These are phyloP conservation scores for Lepus americanus DNA, from an alignment of 2,113 vertebrate genomes.

Conservation along the genomic window DNA sequence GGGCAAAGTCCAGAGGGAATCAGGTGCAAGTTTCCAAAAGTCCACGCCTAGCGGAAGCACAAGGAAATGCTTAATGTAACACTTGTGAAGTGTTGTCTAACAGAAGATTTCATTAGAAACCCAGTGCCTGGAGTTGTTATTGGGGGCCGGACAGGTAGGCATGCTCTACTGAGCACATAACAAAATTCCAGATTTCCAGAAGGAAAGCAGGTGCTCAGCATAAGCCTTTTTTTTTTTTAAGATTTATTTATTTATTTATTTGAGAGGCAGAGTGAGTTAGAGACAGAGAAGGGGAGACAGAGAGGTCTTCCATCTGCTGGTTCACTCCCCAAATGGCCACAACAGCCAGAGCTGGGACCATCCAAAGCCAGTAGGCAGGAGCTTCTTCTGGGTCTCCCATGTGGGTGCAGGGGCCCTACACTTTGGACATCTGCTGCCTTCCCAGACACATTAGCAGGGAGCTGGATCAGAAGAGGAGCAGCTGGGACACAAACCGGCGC, in stretches of 20 bases:
- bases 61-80: neutral
- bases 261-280: neutral
- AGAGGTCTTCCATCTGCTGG: too few relatives aligned
- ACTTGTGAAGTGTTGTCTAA: neutral
- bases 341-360: too few relatives aligned
- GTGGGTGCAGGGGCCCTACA: too few relatives aligned
- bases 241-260: too few relatives aligned
- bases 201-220: neutral
- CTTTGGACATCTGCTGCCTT: too few relatives aligned
- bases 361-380: too few relatives aligned
- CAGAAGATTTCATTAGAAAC: neutral
- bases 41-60: neutral
- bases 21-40: neutral
- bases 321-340: too few relatives aligned
- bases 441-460: too few relatives aligned
- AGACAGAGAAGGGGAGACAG: neutral
- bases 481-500: too few relatives aligned
- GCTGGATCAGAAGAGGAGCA: too few relatives aligned
- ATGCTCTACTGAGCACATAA: neutral
- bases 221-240: neutral
- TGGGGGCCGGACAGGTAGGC: neutral
- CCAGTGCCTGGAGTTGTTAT: neutral
- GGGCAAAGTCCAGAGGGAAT: neutral
- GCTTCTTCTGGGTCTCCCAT: too few relatives aligned
- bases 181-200: neutral